Conservation (phyloP, 2,888 invertebrate species). For the Erebia palarica region DNA sequence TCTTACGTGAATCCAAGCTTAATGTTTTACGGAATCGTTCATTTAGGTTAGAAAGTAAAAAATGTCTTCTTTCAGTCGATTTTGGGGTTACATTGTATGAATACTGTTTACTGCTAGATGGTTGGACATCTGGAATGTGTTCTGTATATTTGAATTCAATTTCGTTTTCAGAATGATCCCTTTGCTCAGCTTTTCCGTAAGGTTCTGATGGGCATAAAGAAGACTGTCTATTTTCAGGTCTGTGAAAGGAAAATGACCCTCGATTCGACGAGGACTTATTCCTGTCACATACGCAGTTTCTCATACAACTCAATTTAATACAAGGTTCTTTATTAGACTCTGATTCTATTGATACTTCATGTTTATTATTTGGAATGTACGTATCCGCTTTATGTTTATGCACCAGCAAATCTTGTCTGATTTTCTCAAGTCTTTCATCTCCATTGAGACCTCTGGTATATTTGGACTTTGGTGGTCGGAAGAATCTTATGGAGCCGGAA, state of each 20-base stretch:
- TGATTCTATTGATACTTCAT: constrained; percentile 63
- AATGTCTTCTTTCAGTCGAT: constrained; percentile 71
- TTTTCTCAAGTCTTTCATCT: constrained; percentile 74
- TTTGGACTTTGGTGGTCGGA: constrained; percentile 73
- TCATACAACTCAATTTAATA: constrained; percentile 66
- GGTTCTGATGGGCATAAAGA: constrained; percentile 62
- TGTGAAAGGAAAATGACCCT: constrained; percentile 75
- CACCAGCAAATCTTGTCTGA: constrained; percentile 70
- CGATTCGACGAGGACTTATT: constrained; percentile 65
- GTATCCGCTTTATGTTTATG: constrained; percentile 72
- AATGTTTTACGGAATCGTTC: constrained; percentile 77
- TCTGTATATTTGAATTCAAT: constrained; percentile 78
- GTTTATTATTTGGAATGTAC: constrained; percentile 69
- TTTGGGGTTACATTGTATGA: constrained; percentile 75
- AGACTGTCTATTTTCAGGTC: constrained; percentile 63
- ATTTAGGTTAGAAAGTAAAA: constrained; percentile 72
- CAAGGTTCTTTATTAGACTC: constrained; percentile 58
- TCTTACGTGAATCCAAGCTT: constrained; percentile 75
- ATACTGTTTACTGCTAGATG: constrained; percentile 72
- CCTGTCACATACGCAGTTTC: constrained; percentile 71
- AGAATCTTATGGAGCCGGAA: constrained; percentile 72
- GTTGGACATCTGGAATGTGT: constrained; percentile 71
- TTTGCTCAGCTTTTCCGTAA: constrained; percentile 52
- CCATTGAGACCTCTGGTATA: constrained; percentile 74
- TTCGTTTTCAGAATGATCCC: constrained; percentile 71